phyloP scores from a whole-genome alignment of 2,888 invertebrate genomes.

The Cataglyphis livida region DNA sequence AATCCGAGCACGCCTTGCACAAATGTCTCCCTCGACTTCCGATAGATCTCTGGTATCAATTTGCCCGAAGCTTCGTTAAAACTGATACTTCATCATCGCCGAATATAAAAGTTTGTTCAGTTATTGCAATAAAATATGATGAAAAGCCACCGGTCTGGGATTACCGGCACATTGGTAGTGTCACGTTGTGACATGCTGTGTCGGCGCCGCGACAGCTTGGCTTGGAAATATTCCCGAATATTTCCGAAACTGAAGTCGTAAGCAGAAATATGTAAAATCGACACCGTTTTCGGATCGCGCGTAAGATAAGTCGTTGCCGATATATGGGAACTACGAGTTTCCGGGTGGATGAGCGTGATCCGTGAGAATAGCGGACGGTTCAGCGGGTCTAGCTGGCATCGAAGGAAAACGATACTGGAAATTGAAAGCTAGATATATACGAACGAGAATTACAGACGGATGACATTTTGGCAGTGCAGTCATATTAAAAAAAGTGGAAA shows the following conservation, averaged over 20 bases:
- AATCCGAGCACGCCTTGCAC: conserved; percentile 2
- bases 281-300: conserved; percentile 48
- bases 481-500: not conserved
- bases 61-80: conserved; percentile 23
- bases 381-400: conserved; percentile 29
- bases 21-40: conserved; percentile 23
- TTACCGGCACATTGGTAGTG: conserved; percentile 15
- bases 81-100: conserved; percentile 2
- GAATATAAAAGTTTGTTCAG: conserved; percentile 19
- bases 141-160: conserved; percentile 22
- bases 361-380: conserved; percentile 37
- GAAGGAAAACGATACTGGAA: conserved; percentile 39
- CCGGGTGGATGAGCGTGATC: conserved; percentile 41
- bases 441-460: conserved; percentile 16
- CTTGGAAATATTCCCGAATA: conserved; percentile 29
- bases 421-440: conserved; percentile 29
- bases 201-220: conserved; percentile 47
- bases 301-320: conserved; percentile 49
- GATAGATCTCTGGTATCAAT: not conserved
- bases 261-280: conserved; percentile 50
- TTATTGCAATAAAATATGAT: conserved; percentile 49
- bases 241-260: conserved; percentile 43
- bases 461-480: not conserved
- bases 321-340: conserved; percentile 39
- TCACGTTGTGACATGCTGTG: conserved; percentile 25